Evolutionary conservation across 2,797 vertebrate species (phyloP).

Genomic region (Numenius phaeopus): DNA sequence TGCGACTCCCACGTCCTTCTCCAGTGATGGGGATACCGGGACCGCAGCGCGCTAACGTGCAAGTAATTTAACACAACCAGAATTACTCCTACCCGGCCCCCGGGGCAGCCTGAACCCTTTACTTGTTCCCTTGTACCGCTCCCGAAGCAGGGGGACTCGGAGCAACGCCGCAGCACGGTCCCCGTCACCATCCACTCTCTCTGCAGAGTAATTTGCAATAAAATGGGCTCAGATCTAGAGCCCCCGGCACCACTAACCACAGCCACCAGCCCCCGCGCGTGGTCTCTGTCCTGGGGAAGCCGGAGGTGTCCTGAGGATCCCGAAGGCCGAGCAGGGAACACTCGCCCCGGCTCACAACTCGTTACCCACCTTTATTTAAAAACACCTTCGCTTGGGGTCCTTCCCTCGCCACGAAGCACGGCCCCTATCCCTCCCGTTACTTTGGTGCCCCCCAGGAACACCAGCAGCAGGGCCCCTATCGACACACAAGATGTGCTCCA

Average conservation of each 20-base stretch:
- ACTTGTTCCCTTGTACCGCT: rapidly evolving
- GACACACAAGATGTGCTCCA: neutral
- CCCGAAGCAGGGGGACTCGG: rapidly evolving
- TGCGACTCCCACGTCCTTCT: rapidly evolving
- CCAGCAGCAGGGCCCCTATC: rapidly evolving
- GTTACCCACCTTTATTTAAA: neutral
- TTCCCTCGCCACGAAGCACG: rapidly evolving
- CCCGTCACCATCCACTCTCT: too few relatives aligned
- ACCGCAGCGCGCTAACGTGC: rapidly evolving
- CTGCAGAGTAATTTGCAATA: neutral
- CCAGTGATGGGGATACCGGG: rapidly evolving
- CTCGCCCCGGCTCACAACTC: rapidly evolving
- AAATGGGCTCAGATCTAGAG: rapidly evolving
- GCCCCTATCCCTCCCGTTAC: neutral
- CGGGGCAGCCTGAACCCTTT: rapidly evolving
- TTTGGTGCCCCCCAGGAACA: neutral
- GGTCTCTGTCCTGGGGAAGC: rapidly evolving
- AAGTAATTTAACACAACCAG: too few relatives aligned
- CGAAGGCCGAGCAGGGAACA: rapidly evolving
- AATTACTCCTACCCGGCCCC: rapidly evolving
- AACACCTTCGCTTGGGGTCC: neutral
- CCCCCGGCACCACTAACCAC: rapidly evolving
- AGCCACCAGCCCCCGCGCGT: rapidly evolving
- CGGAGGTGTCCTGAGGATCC: rapidly evolving
- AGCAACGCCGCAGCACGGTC: neutral